These are phyloP conservation scores for Koerneria pararmatus DNA, from an alignment of 2,888 invertebrate genomes.

Conservation along the genomic window DNA sequence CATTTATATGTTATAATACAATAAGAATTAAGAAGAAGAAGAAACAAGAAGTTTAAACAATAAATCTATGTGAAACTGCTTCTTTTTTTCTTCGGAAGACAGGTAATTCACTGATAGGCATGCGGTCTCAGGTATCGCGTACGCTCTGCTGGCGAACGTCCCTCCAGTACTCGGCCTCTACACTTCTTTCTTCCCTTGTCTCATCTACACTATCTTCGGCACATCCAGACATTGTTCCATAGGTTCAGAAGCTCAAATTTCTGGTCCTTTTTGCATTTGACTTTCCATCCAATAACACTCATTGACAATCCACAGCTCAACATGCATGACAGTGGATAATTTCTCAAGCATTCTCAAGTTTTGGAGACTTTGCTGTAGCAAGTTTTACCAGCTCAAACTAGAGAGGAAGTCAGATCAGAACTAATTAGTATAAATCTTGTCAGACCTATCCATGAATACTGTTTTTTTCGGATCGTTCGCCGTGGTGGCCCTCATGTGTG, in stretches of 20 bases:
- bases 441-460: too few species aligned
- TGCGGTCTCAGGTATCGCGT: constrained; percentile 64
- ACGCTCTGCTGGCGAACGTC: constrained; percentile 63
- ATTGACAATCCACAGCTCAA: too few species aligned
- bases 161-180: constrained; percentile 68
- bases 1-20: too few species aligned
- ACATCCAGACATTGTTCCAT: constrained; percentile 83
- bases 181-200: constrained; percentile 85
- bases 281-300: not conserved
- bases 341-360: too few species aligned
- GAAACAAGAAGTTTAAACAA: not conserved
- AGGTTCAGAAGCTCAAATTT: constrained; percentile 64
- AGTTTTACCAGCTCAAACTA: too few species aligned
- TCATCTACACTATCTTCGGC: constrained; percentile 79
- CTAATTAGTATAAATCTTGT: too few species aligned
- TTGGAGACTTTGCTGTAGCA: too few species aligned
- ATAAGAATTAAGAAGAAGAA: not conserved
- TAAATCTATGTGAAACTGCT: too few species aligned
- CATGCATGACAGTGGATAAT: too few species aligned
- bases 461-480: constrained; percentile 67
- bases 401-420: too few species aligned
- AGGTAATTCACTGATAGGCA: too few species aligned
- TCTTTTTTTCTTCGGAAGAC: too few species aligned
- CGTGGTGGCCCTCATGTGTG: constrained; percentile 78
- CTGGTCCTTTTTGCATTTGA: not conserved